These are phyloP conservation scores for Phrynocephalus forsythii DNA, from an alignment of 2,797 vertebrate species.

Conservation along the genomic window DNA sequence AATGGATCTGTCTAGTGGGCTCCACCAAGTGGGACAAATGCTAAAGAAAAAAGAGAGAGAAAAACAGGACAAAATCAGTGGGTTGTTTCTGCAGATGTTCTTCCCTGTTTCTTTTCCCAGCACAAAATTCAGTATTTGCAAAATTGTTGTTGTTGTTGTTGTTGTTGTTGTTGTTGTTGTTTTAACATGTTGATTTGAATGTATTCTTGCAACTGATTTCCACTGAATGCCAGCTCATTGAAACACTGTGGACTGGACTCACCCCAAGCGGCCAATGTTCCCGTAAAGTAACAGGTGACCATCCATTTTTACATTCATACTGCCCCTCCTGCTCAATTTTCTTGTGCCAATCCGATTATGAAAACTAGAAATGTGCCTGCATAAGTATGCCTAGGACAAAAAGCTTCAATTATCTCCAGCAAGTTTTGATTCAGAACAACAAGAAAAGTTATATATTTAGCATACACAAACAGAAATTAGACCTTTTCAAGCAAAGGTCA, in stretches of 20 bases:
- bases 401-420: slow-evolving; percentile 30
- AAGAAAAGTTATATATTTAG: slow-evolving; percentile 19
- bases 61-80: not conserved
- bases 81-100: not conserved
- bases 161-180: not conserved
- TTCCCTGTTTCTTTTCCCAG: too few species aligned
- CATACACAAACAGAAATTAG: slow-evolving; percentile 26
- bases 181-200: too few species aligned
- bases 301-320: not conserved
- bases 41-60: too few species aligned
- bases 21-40: too few species aligned
- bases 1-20: too few species aligned
- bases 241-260: not conserved
- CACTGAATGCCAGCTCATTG: too few species aligned
- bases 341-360: slow-evolving; percentile 14
- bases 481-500: slow-evolving; percentile 37
- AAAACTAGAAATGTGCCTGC: slow-evolving; percentile 14
- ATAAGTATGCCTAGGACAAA: slow-evolving; percentile 12
- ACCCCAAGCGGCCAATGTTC: too few species aligned
- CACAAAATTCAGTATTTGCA: too few species aligned
- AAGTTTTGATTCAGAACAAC: slow-evolving; percentile 28
- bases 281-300: not conserved
- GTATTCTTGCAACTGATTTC: too few species aligned
- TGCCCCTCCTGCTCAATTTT: too few species aligned
- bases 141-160: too few species aligned